A percentile compares a stretch with the other conserved stretches of the same genome.
phyloP scores from a whole-genome alignment of 1,140 invertebrate genomes.

The Druon quercuslanigerum region DNA sequence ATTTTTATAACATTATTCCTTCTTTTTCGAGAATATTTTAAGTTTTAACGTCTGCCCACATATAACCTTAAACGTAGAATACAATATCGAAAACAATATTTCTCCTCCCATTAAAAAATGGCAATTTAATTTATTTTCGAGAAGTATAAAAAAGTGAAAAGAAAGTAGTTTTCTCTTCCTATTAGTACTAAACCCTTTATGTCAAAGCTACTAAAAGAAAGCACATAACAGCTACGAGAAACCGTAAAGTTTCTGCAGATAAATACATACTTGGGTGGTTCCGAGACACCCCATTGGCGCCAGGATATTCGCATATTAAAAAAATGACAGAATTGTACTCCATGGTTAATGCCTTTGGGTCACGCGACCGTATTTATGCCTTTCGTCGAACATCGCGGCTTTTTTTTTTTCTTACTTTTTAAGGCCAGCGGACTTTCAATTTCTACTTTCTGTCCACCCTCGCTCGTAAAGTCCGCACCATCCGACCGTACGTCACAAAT shows the following conservation, averaged over 20 bases:
- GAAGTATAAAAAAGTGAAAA: background rate
- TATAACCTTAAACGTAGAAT: no score
- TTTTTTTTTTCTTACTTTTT: slow-evolving; percentile 5
- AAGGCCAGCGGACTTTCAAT: slow-evolving; percentile 25
- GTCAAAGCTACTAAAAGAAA: background rate
- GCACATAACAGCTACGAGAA: background rate
- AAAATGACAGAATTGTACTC: slow-evolving; percentile 18
- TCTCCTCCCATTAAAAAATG: no score
- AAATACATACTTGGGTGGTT: slow-evolving; percentile 21
- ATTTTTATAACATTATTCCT: no score
- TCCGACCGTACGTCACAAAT: slow-evolving; percentile 9
- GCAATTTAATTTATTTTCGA: background rate
- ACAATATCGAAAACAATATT: no score
- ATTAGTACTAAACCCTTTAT: slow-evolving; percentile 19
- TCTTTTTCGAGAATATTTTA: no score
- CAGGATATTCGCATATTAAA: slow-evolving; percentile 31
- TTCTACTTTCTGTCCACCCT: slow-evolving; percentile 24
- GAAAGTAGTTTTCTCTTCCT: background rate
- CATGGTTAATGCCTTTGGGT: background rate
- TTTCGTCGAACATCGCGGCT: background rate
- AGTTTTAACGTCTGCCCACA: no score
- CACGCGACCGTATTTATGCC: slow-evolving; percentile 8
- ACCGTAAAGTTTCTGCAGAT: slow-evolving; percentile 1
- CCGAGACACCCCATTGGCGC: slow-evolving; percentile 19
- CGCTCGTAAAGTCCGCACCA: slow-evolving; percentile 18